Evolutionary conservation across 1,140 invertebrate species (phyloP), one percentile per base, ranked within the genome.

Genomic region (Centruroides sculpturatus): DNA sequence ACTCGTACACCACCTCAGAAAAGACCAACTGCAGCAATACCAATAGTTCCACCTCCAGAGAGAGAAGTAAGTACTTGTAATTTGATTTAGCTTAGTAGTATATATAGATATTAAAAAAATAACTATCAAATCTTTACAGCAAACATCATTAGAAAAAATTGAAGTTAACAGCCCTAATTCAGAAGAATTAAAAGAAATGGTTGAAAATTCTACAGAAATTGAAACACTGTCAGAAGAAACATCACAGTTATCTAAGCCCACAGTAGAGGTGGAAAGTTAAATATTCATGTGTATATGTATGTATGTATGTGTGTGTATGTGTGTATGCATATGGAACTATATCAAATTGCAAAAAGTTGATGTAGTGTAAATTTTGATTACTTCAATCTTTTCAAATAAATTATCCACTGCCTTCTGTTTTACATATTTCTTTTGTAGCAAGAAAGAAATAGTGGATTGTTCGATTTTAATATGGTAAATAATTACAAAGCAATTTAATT

Each of bases 41-140:
- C 81, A 35, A 81, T 82, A 60, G 72, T 82, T 35, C 79, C 80
- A 49, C 80, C 80, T 4, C 79, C 80, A 0, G 79, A 81, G 56
- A 35, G 61, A 51, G 56, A 63, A n/a, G 62, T 66, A 58, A 62
- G 50, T 61, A 23, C 1, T 23, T 23, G 41, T 41, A 41, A 41
- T 41, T 41, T 41, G 23, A 23, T 23, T 23, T 23, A 23, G 23
- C 2, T 23, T 23, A 23, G 23, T 23, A 23, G 23, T 23, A 23
- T 23, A 23, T 23, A 23, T 23, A 23, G 23, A 2, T 23, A 23
- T 23, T 23, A 23, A 23, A 23, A 23, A 23, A 23, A 23, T 23
- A 23, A 23, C 23, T 23, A 23, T 23, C 23, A 23, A 23, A 23
- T 23, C 23, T 2, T 41, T 41, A 0, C 8, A 41, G 41, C 41